Base-by-base conservation (phyloP, 1,140 invertebrate genomes). In the Trypoxylus dichotomus region DNA sequence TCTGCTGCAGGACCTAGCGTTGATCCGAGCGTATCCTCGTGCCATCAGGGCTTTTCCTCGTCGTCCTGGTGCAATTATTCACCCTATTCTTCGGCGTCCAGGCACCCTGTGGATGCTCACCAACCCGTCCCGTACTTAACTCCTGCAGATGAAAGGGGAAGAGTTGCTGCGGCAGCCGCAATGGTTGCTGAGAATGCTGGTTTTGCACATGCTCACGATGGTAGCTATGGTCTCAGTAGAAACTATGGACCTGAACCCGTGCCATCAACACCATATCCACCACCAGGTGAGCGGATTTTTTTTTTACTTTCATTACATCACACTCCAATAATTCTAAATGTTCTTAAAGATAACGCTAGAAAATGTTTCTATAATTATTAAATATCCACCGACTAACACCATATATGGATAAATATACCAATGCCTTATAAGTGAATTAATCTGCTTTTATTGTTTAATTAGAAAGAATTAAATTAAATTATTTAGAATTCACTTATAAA, bases 191-290 rank as follows among this genome's bases (percentile, higher is more conserved):
- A 93, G 79, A 90, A 90, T n/a, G 90, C 89, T 54, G 82, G 82
- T 10, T 85, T 85, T 76, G 81, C 89, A 76, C 87, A 89, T 24
- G 88, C 89, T 29, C 88, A 90, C 76, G 94, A 94, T 86, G 90
- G 91, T 2, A 89, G 92, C 27, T 95, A 95, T 85, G 90, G 91
- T 8, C 89, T 94, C 10, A 68, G 60, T 29, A 89, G 93, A 81
- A 94, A 92, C 87, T 95, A 94, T 83, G 89, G 87, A 29, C 90
- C 93, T 1, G 93, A 94, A 82, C 89, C 92, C 13, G 93, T 94
- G 77, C 91, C 93, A 21, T 92, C 93, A 77, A 93, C 92, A 79
- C 93, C 93, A 1, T 95, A 95, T 82, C 92, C 93, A 82, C 92
- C 93, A 85, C 91, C 93, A 91, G 93, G 93, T 86, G 82, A 85